phyloP scores from a whole-genome alignment of 92 coral and sea anemone genomes.

The Blastomussa wellsi region DNA sequence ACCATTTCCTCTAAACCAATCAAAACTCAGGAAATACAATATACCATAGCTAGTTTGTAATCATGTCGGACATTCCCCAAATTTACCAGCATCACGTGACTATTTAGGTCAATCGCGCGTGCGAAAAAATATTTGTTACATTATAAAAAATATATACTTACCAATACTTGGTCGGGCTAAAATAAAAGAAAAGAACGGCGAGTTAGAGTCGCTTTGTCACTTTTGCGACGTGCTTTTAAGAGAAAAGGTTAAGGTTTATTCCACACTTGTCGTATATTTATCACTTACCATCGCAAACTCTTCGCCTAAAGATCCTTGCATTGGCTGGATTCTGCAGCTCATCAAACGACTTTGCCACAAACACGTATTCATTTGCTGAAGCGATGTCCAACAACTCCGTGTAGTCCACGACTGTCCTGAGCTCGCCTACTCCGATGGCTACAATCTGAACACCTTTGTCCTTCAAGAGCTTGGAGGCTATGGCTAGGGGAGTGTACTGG shows the following conservation, averaged over 20 bases:
- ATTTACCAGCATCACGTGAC: no score
- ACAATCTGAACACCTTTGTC: conserved; percentile 47
- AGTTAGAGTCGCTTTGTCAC: neutral
- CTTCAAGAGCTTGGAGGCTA: conserved; percentile 19
- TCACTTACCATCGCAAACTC: conserved; percentile 6
- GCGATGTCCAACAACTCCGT: conserved; percentile 49
- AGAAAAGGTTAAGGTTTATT: neutral
- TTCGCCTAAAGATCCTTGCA: conserved; percentile 1
- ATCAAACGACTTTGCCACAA: neutral
- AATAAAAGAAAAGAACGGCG: neutral
- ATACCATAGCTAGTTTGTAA: no score
- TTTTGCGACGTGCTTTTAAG: no score
- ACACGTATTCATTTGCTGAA: conserved; percentile 42
- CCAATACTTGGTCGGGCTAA: neutral
- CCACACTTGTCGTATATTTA: neutral
- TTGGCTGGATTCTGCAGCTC: conserved; percentile 2
- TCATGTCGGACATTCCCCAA: no score
- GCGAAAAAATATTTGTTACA: neutral
- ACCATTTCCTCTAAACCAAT: no score
- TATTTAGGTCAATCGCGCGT: no score
- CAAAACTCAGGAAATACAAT: no score
- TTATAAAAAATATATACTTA: neutral
- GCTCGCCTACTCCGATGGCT: conserved; percentile 48
- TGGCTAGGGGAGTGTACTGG: conserved; percentile 28
- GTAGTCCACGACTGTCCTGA: conserved; percentile 7